phyloP scores from a whole-genome alignment of 92 coral and sea anemone genomes.

The Parazoanthus darwini region DNA sequence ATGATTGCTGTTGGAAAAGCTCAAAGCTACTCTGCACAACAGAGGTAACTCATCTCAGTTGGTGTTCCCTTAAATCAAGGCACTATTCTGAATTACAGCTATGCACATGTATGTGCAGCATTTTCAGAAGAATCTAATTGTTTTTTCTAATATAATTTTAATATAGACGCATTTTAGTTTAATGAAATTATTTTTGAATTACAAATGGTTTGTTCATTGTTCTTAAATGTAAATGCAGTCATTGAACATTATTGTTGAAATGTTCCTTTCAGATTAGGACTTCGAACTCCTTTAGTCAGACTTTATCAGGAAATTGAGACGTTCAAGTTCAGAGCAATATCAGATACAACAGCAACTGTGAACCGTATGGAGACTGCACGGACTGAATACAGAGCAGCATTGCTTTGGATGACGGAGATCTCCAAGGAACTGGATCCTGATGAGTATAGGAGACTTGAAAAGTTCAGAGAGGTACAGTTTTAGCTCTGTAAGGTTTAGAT shows the following conservation, averaged over 20 bases:
- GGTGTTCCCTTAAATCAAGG: background rate
- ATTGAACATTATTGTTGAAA: background rate
- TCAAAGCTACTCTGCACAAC: conserved; percentile 97
- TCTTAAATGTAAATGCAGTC: background rate
- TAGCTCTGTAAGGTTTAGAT: background rate
- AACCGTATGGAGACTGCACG: conserved; percentile 89
- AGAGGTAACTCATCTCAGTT: conserved; percentile 57
- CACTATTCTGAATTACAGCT: background rate
- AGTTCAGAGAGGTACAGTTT: conserved; percentile 83
- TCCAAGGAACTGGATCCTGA: conserved; percentile 97
- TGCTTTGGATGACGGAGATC: conserved; percentile 98
- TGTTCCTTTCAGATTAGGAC: conserved; percentile 63
- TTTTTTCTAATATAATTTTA: no score
- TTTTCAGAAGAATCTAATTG: no score
- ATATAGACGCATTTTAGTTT: no score
- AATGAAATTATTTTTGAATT: no score
- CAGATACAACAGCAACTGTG: conserved; percentile 91
- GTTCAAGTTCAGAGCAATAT: conserved; percentile 89
- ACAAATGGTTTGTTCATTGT: no score
- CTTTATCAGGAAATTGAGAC: conserved; percentile 97
- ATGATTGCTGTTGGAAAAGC: conserved; percentile 99
- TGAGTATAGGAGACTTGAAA: conserved; percentile 91
- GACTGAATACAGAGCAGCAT: conserved; percentile 92
- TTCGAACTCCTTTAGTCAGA: conserved; percentile 94
- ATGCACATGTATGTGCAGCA: no score